Base-by-base conservation (phyloP, 1,140 invertebrate genomes). In the Oscheius sp. region DNA sequence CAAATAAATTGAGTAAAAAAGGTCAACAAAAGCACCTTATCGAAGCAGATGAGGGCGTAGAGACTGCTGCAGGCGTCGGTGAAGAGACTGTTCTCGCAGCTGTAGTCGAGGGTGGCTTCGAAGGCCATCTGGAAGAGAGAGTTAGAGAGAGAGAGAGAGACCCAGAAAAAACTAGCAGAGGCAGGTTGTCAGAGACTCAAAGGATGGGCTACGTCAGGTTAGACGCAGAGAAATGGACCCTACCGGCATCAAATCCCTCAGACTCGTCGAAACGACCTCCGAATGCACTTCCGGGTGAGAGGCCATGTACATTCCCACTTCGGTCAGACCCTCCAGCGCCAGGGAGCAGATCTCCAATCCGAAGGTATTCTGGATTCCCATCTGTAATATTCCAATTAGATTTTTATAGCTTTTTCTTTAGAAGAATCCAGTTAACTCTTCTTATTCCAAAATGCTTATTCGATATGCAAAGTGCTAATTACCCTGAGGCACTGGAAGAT, bases 61-160 rank as follows among this genome's bases (percentile, higher is more conserved):
- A 74, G 62, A 26, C 34, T 32, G 1, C 61, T 61, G 42, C 55
- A 69, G 3, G 68, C 28, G 34, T 74, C 73, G 0, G 58, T 32
- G 55, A 75, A 74, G 68, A 74, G 34, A 13, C 42, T 64, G n/a
- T 61, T 64, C 32, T 74, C 73, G 35, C 35, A 71, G n/a, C 38
- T 72, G 58, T 74, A 46, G n/a, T 59, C 62, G 1, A 74, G 68
- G n/a, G 67, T 72, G 0, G 73, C 46, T 20, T 74, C 73, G 58
- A 74, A 74, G 2, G 62, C 69, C 18, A 62, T 62, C 72, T 74
- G 66, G 35, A 70, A 73, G 38, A 58, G n/a, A 72, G 2, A 36
- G n/a, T n/a, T n/a, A n/a, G n/a, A n/a, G n/a, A n/a, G n/a, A n/a
- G n/a, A n/a, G n/a, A n/a, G n/a, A n/a, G n/a, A n/a, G n/a, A n/a